phyloP scores from a whole-genome alignment of 2,113 vertebrate species.

The Psittacula cyanocephala region DNA sequence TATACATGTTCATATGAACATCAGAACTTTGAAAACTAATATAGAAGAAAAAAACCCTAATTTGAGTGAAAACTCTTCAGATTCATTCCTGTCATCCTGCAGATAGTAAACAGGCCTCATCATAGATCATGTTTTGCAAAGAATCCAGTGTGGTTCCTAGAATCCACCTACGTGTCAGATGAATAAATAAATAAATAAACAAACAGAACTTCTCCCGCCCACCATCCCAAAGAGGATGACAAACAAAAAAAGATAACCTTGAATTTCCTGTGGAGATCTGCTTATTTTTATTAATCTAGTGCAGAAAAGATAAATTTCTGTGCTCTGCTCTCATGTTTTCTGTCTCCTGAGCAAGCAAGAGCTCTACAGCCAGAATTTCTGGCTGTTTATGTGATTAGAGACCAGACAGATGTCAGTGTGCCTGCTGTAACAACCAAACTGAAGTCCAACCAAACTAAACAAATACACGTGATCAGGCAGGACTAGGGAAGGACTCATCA shows the following conservation, averaged over 20 bases:
- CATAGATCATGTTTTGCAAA: neutral
- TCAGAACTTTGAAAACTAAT: neutral
- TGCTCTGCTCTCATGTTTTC: neutral
- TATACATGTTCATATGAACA: neutral
- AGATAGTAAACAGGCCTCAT: neutral
- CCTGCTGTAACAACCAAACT: neutral
- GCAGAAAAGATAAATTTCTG: neutral
- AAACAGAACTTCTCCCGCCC: fast-evolving
- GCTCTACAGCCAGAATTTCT: neutral
- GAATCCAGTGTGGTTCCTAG: neutral
- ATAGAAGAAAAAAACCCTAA: neutral
- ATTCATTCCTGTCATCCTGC: neutral
- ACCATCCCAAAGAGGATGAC: neutral
- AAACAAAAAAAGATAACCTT: neutral
- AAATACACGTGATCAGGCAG: neutral
- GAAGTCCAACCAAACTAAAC: neutral
- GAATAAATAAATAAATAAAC: neutral
- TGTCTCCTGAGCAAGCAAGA: neutral
- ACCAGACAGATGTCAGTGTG: neutral
- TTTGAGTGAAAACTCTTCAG: neutral
- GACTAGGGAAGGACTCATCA: neutral
- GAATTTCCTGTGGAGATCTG: neutral
- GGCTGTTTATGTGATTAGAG: neutral
- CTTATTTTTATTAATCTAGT: neutral
- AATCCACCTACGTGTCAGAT: neutral